Percentiles rank a stretch among this genome's conserved stretches.
Evolutionary conservation across 2,113 vertebrate species (phyloP).

Genomic region (Callipepla californica): DNA sequence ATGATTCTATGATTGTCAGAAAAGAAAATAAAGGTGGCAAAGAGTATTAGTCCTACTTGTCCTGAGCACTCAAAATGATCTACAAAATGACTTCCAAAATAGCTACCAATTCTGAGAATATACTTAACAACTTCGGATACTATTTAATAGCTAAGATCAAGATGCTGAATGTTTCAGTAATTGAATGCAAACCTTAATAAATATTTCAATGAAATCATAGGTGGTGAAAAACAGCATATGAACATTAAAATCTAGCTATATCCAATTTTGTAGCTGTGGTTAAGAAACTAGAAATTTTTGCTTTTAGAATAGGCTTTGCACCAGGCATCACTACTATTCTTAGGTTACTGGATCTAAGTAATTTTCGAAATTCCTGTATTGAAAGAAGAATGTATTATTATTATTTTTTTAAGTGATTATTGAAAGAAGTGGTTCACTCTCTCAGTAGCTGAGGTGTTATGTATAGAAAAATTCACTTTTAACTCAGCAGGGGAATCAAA

Average conservation of each 20-base stretch:
- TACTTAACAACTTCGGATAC: neutral
- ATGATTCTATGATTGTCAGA: neutral
- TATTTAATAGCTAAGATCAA: neutral
- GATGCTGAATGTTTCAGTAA: neutral
- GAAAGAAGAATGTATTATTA: neutral
- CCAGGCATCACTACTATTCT: neutral
- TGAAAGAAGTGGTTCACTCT: neutral
- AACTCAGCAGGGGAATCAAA: neutral
- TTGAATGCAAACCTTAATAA: neutral
- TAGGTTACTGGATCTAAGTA: neutral
- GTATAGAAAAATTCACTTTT: neutral
- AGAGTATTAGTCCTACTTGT: neutral
- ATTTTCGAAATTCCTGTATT: neutral
- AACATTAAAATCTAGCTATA: neutral
- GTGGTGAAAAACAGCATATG: neutral
- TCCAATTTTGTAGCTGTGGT: fast-evolving
- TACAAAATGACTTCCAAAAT: neutral
- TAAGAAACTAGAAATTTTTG: neutral
- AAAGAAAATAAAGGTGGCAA: neutral
- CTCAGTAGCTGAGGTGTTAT: neutral
- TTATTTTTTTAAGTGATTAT: too few relatives aligned
- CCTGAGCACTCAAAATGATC: neutral
- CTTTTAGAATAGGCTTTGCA: neutral
- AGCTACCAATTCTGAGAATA: neutral
- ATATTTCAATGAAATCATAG: neutral